phyloP scores from a whole-genome alignment of 2,113 vertebrate species.

The Pelmatolapia mariae region DNA sequence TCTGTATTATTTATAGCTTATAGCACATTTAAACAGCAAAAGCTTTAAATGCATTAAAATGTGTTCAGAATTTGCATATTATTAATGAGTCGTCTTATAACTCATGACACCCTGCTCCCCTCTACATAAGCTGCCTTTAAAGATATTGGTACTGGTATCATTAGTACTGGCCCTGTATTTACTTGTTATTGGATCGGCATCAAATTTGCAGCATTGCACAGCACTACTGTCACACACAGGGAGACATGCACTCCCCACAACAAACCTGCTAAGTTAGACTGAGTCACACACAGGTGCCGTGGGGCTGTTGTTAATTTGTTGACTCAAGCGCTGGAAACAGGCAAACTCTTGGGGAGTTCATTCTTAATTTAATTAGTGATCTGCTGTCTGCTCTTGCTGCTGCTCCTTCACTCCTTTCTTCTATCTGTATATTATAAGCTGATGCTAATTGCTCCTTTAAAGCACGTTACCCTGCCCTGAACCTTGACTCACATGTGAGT shows the following conservation, averaged over 20 bases:
- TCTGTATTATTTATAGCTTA: neutral
- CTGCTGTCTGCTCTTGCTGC: neutral
- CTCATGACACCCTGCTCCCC: neutral
- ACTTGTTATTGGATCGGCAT: neutral
- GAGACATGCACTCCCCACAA: neutral
- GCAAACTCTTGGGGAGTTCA: neutral
- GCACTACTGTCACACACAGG: neutral
- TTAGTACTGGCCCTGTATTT: fast-evolving
- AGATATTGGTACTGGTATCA: neutral
- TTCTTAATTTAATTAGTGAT: neutral
- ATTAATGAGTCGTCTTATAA: neutral
- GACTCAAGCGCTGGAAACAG: neutral
- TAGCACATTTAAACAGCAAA: neutral
- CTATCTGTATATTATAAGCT: neutral
- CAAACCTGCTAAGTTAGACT: neutral
- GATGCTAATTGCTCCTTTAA: neutral
- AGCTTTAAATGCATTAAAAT: neutral
- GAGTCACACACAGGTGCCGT: neutral
- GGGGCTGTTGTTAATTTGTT: neutral
- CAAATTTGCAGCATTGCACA: neutral
- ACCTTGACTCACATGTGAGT: neutral
- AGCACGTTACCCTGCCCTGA: neutral
- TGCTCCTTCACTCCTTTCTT: neutral
- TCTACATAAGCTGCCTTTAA: neutral
- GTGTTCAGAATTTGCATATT: neutral